Evolutionary conservation across 2,888 invertebrate species (phyloP).

Genomic region (Tachina lurida): DNA sequence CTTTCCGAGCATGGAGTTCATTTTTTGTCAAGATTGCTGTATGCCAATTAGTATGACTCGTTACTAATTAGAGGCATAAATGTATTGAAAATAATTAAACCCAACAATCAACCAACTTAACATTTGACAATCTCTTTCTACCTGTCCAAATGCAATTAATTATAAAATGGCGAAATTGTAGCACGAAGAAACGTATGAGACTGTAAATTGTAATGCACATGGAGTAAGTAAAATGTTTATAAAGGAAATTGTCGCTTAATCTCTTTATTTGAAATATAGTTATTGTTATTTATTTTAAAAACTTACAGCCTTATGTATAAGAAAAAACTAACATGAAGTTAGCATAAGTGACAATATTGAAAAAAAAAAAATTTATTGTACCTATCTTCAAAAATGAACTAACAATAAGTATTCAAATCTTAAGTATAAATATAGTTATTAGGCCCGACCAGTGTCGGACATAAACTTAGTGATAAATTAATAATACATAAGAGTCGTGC

Average conservation of each 20-base stretch:
- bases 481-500: too few relatives aligned
- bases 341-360: too few relatives aligned
- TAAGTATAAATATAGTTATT: too few relatives aligned
- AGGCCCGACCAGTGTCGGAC: too few relatives aligned
- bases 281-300: too few relatives aligned
- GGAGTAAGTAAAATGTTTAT: conserved; percentile 23
- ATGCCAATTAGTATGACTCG: conserved; percentile 30
- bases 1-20: conserved; percentile 57
- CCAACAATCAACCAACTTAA: conserved; percentile 30
- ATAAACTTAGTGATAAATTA: too few relatives aligned
- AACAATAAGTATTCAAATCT: too few relatives aligned
- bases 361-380: too few relatives aligned
- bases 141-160: conserved; percentile 55
- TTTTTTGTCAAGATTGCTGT: conserved; percentile 54
- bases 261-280: not conserved
- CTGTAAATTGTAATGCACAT: not conserved
- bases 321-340: too few relatives aligned
- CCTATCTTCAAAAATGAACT: too few relatives aligned
- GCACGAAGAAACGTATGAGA: not conserved
- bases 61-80: conserved; percentile 22
- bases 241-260: too few relatives aligned
- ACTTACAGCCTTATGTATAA: too few relatives aligned
- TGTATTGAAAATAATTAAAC: conserved; percentile 31
- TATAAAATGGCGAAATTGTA: conserved; percentile 52
- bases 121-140: conserved; percentile 16